Percentiles rank a stretch among this genome's conserved stretches.
These are phyloP conservation scores for Colletes gigas DNA, from an alignment of 1,140 invertebrate species.

Conservation along the genomic window DNA sequence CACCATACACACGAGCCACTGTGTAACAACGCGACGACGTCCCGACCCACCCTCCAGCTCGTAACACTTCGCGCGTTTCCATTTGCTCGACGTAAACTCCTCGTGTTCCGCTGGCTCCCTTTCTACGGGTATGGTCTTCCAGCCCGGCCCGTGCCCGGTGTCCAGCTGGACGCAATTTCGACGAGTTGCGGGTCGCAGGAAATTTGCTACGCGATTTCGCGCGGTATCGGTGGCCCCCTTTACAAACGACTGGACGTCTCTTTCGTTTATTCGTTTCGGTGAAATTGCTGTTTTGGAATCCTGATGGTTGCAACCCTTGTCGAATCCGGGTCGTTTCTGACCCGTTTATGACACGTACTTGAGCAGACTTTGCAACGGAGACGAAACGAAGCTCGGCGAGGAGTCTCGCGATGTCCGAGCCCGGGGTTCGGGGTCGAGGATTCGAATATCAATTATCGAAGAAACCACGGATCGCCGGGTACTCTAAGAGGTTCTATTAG, in stretches of 20 bases:
- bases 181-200: conserved; percentile 1
- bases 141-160: not conserved
- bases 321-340: no score
- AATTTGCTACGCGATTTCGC: not conserved
- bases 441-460: conserved; percentile 78
- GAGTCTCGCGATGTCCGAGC: no score
- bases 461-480: conserved; percentile 27
- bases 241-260: no score
- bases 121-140: not conserved
- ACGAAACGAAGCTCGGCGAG: no score
- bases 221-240: not conserved
- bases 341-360: no score
- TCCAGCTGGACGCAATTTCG: conserved; percentile 24
- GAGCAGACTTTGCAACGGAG: no score
- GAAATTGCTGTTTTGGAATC: no score
- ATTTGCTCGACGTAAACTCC: conserved; percentile 74
- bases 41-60: conserved; percentile 54
- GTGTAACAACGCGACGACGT: conserved; percentile 67
- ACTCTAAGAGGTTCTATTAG: conserved; percentile 56
- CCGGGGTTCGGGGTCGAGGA: conserved; percentile 51
- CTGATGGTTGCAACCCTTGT: no score
- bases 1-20: conserved; percentile 59
- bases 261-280: not conserved
- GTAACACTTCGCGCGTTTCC: conserved; percentile 73
- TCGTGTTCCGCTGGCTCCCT: conserved; percentile 8